Conservation (phyloP, 2,888 invertebrate species). For the Tetranychus truncatus region DNA sequence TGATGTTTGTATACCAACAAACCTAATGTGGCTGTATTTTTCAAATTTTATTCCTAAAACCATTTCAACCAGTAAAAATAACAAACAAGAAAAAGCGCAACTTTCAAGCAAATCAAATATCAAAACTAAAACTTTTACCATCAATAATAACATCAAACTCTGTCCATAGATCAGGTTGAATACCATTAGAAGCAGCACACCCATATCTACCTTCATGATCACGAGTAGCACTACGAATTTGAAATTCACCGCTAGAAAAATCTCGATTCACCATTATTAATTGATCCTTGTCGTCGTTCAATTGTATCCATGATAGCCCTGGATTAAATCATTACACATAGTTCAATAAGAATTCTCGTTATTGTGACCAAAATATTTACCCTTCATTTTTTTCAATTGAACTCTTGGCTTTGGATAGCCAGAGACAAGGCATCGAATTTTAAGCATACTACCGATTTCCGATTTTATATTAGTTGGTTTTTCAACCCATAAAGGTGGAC, state of each 20-base stretch:
- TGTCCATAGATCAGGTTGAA: not conserved
- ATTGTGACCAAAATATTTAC: too few relatives aligned
- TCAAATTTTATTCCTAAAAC: too few relatives aligned
- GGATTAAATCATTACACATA: not conserved
- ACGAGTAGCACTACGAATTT: not conserved
- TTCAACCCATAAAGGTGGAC: not conserved
- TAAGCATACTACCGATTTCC: not conserved
- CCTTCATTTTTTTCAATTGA: not conserved
- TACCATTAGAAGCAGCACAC: not conserved
- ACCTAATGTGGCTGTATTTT: not conserved
- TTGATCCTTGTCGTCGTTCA: not conserved
- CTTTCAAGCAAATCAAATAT: not conserved
- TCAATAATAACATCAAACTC: not conserved
- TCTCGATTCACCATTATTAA: not conserved
- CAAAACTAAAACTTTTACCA: not conserved
- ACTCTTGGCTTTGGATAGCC: not conserved
- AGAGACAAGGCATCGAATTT: not conserved
- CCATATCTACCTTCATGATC: not conserved
- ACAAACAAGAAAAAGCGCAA: not conserved
- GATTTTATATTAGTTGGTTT: not conserved
- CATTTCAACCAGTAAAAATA: not conserved
- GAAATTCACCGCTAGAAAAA: not conserved
- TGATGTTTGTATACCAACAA: not conserved
- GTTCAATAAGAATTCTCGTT: not conserved
- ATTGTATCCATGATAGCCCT: not conserved